A percentile compares a stretch with the other conserved stretches of the same genome.
Evolutionary conservation across 1,140 invertebrate species (phyloP).

Genomic region (Eupristina koningsbergeri): DNA sequence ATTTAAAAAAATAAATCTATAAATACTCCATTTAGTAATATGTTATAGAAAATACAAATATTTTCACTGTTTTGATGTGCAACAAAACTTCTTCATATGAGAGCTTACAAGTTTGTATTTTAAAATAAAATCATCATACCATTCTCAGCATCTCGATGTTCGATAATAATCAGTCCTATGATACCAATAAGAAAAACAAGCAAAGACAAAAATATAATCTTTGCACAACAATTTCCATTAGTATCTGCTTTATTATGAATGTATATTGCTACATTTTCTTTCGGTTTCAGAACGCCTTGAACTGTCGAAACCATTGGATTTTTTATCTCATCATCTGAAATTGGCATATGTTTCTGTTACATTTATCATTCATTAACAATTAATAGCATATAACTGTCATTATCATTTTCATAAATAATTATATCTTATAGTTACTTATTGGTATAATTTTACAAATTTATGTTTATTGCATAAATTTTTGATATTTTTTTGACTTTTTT

Average conservation of each 20-base stretch:
- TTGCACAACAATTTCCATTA: constrained; percentile 86
- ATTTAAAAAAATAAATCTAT: no score
- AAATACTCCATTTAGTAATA: no score
- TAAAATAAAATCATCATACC: constrained; percentile 75
- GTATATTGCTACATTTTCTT: constrained; percentile 82
- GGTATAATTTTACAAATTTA: neutral
- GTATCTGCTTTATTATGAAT: constrained; percentile 82
- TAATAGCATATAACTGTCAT: neutral
- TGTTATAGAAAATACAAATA: no score
- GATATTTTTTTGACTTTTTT: no score
- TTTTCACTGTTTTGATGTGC: no score
- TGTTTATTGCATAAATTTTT: neutral
- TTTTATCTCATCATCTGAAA: constrained; percentile 68
- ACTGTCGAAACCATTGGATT: constrained; percentile 57
- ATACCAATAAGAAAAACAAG: constrained; percentile 80
- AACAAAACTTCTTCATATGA: no score
- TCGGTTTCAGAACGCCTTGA: constrained; percentile 59
- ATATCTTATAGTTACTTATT: neutral
- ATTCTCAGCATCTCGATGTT: constrained; percentile 83
- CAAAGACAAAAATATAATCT: constrained; percentile 85
- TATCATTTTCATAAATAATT: neutral
- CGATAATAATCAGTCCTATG: constrained; percentile 84
- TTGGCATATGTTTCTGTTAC: constrained; percentile 10
- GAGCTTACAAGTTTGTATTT: no score
- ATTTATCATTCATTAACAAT: neutral